Evolutionary conservation across 1,140 invertebrate genomes (phyloP).

Genomic region (Danaus plexippus): DNA sequence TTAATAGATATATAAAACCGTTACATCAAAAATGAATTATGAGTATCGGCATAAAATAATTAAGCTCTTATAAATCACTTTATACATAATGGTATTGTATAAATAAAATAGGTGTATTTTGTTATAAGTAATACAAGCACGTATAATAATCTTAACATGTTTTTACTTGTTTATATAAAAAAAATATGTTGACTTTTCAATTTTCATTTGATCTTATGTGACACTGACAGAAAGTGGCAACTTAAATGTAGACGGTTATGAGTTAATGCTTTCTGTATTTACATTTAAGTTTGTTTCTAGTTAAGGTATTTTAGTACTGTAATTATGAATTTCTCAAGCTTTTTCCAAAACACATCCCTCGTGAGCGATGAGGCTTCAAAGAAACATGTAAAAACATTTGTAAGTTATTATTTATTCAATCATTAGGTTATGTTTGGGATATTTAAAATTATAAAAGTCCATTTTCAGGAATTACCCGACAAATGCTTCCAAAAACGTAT

Average conservation of each 20-base stretch:
- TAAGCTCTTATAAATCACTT: no score
- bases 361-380: constrained; percentile 11
- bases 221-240: constrained; percentile 15
- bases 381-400: constrained; percentile 51
- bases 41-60: no score
- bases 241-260: constrained; percentile 16
- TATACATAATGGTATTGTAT: no score
- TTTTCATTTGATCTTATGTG: neutral
- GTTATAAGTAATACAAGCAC: neutral
- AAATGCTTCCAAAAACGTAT: constrained; percentile 52
- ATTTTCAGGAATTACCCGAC: constrained; percentile 48
- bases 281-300: no score
- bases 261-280: constrained; percentile 4
- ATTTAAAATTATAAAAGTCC: neutral
- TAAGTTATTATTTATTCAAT: constrained; percentile 32
- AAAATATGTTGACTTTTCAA: neutral
- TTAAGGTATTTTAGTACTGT: constrained; percentile 1
- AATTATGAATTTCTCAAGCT: constrained; percentile 37
- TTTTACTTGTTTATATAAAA: no score
- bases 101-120: no score
- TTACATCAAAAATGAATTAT: no score
- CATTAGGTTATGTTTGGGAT: constrained; percentile 47
- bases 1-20: no score
- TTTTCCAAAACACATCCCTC: constrained; percentile 16
- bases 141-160: no score